phyloP scores from a whole-genome alignment of 2,888 invertebrate genomes.

The Acleris emargana region DNA sequence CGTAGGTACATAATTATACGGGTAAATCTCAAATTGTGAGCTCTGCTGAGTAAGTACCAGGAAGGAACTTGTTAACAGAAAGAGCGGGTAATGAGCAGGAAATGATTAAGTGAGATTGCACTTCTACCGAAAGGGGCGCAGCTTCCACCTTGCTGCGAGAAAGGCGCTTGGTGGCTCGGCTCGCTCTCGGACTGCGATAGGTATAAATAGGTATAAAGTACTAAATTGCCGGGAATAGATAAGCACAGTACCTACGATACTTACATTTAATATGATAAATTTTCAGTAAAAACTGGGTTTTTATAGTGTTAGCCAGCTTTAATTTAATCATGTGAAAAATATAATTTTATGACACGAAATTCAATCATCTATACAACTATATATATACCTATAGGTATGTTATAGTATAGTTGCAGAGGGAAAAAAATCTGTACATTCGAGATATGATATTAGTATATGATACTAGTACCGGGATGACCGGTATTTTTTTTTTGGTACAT shows the following conservation, averaged over 20 bases:
- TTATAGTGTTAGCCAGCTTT: neutral
- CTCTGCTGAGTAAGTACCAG: constrained; percentile 15
- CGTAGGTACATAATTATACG: neutral
- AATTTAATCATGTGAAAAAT: neutral
- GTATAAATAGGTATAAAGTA: too few relatives aligned
- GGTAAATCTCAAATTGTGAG: constrained; percentile 17
- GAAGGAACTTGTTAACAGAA: constrained; percentile 31
- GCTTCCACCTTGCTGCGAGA: constrained; percentile 18
- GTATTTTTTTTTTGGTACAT: too few relatives aligned
- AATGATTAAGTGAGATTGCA: constrained; percentile 38
- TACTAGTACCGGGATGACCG: too few relatives aligned
- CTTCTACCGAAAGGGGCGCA: constrained; percentile 34
- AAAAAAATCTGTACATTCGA: too few relatives aligned
- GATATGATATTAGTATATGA: too few relatives aligned
- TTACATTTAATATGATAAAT: too few relatives aligned
- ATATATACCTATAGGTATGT: too few relatives aligned
- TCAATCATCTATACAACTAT: too few relatives aligned
- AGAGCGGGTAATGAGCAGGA: constrained; percentile 38
- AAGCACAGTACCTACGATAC: too few relatives aligned
- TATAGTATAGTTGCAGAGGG: too few relatives aligned
- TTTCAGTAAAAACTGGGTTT: too few relatives aligned
- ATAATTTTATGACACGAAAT: neutral
- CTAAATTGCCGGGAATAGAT: too few relatives aligned
- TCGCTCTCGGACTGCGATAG: neutral
- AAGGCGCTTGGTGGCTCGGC: neutral